These are phyloP conservation scores for Styela plicata DNA, from an alignment of 23 tunicate genomes.

Conservation along the genomic window DNA sequence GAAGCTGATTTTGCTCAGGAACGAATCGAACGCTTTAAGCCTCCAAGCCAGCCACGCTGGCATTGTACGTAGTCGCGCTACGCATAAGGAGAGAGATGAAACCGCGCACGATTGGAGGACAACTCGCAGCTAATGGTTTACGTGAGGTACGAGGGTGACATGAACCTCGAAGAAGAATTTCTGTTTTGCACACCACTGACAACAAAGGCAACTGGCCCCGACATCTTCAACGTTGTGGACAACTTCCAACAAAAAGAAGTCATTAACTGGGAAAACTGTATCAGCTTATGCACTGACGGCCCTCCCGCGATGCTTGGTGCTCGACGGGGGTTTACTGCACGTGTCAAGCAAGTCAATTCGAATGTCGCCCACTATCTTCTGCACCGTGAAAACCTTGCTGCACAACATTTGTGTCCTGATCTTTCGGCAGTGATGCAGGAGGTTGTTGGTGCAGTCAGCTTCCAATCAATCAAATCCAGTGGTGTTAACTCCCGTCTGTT, in stretches of 20 bases:
- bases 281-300: conserved; percentile 67
- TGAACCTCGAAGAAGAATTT: conserved; percentile 53
- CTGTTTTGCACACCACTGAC: conserved; percentile 45
- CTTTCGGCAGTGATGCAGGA: conserved; percentile 42
- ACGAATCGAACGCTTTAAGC: conserved; percentile 29
- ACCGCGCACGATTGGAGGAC: conserved; percentile 63
- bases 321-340: conserved; percentile 50
- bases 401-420: conserved; percentile 46
- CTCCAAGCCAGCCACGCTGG: conserved; percentile 26
- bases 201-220: conserved; percentile 64
- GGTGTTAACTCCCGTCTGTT: conserved; percentile 75
- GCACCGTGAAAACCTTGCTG: conserved; percentile 68
- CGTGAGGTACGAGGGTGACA: conserved; percentile 48
- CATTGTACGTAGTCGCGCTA: conserved; percentile 26
- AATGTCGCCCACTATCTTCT: conserved; percentile 56
- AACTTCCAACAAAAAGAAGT: conserved; percentile 31
- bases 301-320: conserved; percentile 68
- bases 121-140: conserved; percentile 59
- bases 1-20: conserved; percentile 43
- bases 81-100: conserved; percentile 45
- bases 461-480: conserved; percentile 53
- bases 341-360: conserved; percentile 43
- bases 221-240: conserved; percentile 45
- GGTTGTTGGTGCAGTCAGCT: conserved; percentile 53
- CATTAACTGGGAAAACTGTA: conserved; percentile 52